phyloP scores from a whole-genome alignment of 2,797 vertebrate species.

The Muscicapa comitata region DNA sequence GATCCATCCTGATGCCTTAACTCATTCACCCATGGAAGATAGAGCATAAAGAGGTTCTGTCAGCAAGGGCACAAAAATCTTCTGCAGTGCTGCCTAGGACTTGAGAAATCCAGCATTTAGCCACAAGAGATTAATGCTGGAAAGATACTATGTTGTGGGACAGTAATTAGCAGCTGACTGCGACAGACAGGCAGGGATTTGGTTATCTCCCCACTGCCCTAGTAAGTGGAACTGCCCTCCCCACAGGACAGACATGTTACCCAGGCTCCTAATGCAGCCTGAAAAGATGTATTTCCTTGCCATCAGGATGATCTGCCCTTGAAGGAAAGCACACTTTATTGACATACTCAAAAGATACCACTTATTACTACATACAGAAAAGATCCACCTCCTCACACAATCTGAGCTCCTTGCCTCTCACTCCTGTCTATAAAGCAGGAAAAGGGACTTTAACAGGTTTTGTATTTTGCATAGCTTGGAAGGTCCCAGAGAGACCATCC shows the following conservation, averaged over 20 bases:
- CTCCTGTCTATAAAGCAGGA: not conserved
- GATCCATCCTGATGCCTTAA: not conserved
- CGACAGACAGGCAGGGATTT: not conserved
- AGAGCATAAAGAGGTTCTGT: not conserved
- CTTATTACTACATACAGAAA: not conserved
- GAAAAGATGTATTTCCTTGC: not conserved
- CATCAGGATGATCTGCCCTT: not conserved
- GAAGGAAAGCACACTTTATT: not conserved
- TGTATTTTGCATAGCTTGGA: not conserved
- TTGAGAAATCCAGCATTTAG: not conserved
- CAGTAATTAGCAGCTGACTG: not conserved
- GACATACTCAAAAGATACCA: not conserved
- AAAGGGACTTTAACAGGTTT: not conserved
- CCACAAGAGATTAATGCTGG: not conserved
- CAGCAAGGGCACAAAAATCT: not conserved
- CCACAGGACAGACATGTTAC: rapidly evolving
- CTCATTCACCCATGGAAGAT: not conserved
- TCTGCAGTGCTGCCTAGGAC: not conserved
- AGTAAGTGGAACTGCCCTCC: not conserved
- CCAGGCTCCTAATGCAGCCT: not conserved
- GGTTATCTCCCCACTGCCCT: not conserved
- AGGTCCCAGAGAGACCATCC: not conserved
- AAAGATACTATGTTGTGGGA: not conserved
- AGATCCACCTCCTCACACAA: not conserved
- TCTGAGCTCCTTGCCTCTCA: not conserved